These are phyloP conservation scores for Amphimallon solstitiale DNA, from an alignment of 2,888 invertebrate genomes.

Conservation along the genomic window DNA sequence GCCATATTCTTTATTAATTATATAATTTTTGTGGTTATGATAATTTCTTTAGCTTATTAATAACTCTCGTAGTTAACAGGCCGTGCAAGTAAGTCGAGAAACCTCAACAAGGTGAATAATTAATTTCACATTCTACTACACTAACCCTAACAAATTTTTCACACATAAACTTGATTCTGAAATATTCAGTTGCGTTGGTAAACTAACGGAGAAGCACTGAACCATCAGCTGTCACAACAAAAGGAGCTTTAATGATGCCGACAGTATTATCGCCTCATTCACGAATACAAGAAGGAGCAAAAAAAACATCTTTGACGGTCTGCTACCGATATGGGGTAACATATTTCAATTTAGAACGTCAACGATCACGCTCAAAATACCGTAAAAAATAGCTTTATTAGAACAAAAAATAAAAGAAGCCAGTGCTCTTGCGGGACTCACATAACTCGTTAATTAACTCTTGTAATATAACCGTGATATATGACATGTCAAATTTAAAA, in stretches of 20 bases:
- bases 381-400: conserved; percentile 29
- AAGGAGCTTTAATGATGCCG: conserved; percentile 28
- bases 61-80: no score
- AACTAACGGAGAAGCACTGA: neutral
- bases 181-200: conserved; percentile 6
- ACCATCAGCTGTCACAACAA: conserved; percentile 29
- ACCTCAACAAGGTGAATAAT: neutral
- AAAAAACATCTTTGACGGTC: conserved; percentile 21
- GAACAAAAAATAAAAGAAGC: conserved; percentile 15
- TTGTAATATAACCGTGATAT: conserved; percentile 21
- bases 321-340: conserved; percentile 30
- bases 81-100: no score
- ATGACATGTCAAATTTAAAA: conserved; percentile 3
- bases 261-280: conserved; percentile 26
- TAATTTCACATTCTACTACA: conserved; percentile 4
- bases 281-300: neutral
- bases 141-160: neutral
- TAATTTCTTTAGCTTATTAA: no score
- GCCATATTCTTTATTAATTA: no score
- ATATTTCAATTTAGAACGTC: conserved; percentile 29
- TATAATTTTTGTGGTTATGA: no score
- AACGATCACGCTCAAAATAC: conserved; percentile 20
- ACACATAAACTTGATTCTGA: neutral
- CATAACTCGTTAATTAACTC: conserved; percentile 19
- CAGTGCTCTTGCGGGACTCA: conserved; percentile 3